Evolutionary conservation across 2,113 vertebrate species (phyloP), one percentile per base, ranked within the genome.

Genomic region (Mesocricetus auratus): DNA sequence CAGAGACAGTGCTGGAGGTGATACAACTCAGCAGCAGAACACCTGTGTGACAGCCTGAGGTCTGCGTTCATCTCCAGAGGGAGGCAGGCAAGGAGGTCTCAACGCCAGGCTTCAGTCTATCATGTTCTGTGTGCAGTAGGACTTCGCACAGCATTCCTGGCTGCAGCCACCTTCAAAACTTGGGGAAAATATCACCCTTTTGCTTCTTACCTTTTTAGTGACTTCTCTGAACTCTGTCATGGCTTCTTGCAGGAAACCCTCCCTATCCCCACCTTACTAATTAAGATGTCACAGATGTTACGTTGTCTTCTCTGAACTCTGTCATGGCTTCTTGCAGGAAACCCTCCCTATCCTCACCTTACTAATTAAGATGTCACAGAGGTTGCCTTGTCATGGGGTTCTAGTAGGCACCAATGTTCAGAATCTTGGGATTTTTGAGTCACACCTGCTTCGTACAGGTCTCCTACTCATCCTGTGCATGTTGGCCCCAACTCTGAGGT

Each of bases 401-500:
- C 81, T 62, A 86, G 50, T 66, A 71, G 85, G 21, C 50, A 8
- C 45, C 66, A 53, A 50, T 53, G 47, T 68, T 53, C 86, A 66
- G 33, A 5, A 36, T 81, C 66, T 78, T 50, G n/a, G n/a, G n/a
- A n/a, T n/a, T n/a, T n/a, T n/a, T n/a, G 47, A n/a, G 79, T 86
- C 42, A 4, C 66, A 3, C 86, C 90, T 21, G 53, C 39, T 36
- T 92, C n/a, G 64, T 66, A 68, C 50, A 47, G 45, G 39, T 15
- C n/a, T n/a, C n/a, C n/a, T n/a, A n/a, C n/a, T n/a, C 29, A 77
- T 22, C 47, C n/a, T n/a, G n/a, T n/a, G n/a, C 77, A 85, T 69
- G 73, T 85, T 73, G 53, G 68, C 82, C 69, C 87, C 42, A 50
- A 19, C 75, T 79, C 81, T 95, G 60, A 88, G 50, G 58, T 77